Base-by-base conservation (phyloP, 2,888 invertebrate genomes). In the Macrophya annulata region DNA sequence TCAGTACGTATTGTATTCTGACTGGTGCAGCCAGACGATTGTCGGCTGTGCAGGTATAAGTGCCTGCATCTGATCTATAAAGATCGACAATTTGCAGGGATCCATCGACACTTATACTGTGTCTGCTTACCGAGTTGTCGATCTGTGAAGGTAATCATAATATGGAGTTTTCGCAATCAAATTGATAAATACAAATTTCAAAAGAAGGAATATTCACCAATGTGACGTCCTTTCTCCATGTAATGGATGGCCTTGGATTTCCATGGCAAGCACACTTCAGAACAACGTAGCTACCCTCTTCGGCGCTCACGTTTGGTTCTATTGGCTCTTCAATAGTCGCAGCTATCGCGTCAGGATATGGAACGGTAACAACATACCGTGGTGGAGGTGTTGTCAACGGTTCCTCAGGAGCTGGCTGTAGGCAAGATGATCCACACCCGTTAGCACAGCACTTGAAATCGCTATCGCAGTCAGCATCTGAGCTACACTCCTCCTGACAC, bases 31-130 rank as follows among this genome's bases (percentile, higher is more conserved):
- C 97, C 43, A 97, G 93, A 2, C 95, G 96, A 93, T 99, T 99
- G 91, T 96, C 96, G 0, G 98, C 99, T 10, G 96, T 95, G 91
- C 99, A 99, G 85, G 97, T 95, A 93, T 99, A 99, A 15, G 96
- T 96, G 59, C 98, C 99, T 40, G 96, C 95, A 93, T 99, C 99
- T 84, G 96, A 96, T 88, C 96, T 96, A 91, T 96, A 96, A 45
- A 98, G 94, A 65, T 97, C 97, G 21, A 97, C 96, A 87, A 99
- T 98, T 93, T 98, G 97, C 84, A 98, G 94, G 2, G 97, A 96
- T 21, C 97, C 97, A 90, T 97, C 96, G 0, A 95, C 94, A 65
- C 96, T 93, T 86, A 98, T 94, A 51, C 96, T 95, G 93, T 97
- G 97, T 86, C 97, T 96, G 40, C 96, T 97, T 87, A 95, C 95